A percentile compares a stretch with the other conserved stretches of the same genome.
Conservation (phyloP, 2,888 invertebrate species). For the Microchrysa polita region DNA sequence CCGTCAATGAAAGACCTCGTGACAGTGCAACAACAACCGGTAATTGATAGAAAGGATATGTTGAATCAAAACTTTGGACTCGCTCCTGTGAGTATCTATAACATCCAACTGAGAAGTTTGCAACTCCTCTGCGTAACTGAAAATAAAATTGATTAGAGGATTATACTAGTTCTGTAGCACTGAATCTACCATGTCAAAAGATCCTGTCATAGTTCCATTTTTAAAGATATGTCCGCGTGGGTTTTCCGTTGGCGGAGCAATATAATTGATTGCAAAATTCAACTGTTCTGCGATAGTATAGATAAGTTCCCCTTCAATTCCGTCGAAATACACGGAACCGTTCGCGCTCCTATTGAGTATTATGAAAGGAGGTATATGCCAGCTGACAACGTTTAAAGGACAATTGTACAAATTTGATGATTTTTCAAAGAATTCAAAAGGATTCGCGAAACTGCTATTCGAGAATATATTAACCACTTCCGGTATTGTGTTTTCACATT, state of each 20-base stretch:
- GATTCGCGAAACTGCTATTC: no score
- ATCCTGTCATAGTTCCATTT: slow-evolving; percentile 52
- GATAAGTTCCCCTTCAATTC: slow-evolving; percentile 58
- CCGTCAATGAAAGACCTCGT: slow-evolving; percentile 49
- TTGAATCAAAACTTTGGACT: slow-evolving; percentile 48
- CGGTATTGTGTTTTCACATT: not conserved
- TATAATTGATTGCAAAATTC: slow-evolving; percentile 55
- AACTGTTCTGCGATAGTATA: slow-evolving; percentile 53
- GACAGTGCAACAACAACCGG: slow-evolving; percentile 53
- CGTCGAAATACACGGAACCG: slow-evolving; percentile 51
- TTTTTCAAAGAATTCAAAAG: slow-evolving; percentile 42
- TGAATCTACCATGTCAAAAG: slow-evolving; percentile 53
- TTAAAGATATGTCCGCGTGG: slow-evolving; percentile 50
- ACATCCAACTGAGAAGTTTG: slow-evolving; percentile 57
- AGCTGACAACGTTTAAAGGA: slow-evolving; percentile 29
- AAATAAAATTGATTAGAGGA: no score
- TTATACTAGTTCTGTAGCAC: no score
- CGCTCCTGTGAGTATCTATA: slow-evolving; percentile 52
- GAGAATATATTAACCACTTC: slow-evolving; percentile 4
- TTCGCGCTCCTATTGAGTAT: not conserved
- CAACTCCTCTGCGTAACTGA: slow-evolving; percentile 53
- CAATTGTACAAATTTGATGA: slow-evolving; percentile 37
- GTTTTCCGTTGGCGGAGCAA: slow-evolving; percentile 48
- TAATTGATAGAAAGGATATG: slow-evolving; percentile 53
- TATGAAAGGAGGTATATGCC: slow-evolving; percentile 43